Evolutionary conservation across 2,888 invertebrate genomes (phyloP).

Genomic region (Nematopogon swammerdamellus): DNA sequence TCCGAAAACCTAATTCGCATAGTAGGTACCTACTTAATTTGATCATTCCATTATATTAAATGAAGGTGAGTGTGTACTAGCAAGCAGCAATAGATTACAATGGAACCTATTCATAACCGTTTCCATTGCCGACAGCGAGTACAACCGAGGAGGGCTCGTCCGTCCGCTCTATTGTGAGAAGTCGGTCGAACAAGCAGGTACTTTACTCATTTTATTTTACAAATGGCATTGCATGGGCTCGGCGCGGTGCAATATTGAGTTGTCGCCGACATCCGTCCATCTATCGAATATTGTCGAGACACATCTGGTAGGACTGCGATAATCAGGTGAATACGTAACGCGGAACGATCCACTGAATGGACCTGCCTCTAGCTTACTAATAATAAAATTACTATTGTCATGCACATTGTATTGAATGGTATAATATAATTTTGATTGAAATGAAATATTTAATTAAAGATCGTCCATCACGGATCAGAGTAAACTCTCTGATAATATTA

Average conservation of each 20-base stretch:
- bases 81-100: too few relatives aligned
- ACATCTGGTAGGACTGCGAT: too few relatives aligned
- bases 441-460: neutral
- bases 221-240: conserved; percentile 50
- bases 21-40: too few relatives aligned
- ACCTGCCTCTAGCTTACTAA: neutral
- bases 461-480: neutral
- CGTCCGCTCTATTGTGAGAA: neutral
- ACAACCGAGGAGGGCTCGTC: neutral
- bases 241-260: conserved; percentile 51
- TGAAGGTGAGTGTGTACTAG: too few relatives aligned
- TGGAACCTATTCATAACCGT: too few relatives aligned
- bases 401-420: neutral
- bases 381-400: neutral
- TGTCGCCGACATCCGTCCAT: conserved; percentile 24
- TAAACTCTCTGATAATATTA: too few relatives aligned
- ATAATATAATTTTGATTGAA: neutral
- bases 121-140: too few relatives aligned
- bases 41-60: too few relatives aligned
- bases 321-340: neutral
- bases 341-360: neutral
- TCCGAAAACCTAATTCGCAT: too few relatives aligned
- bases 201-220: conserved; percentile 55
- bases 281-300: neutral
- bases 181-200: conserved; percentile 31